Base-by-base conservation (phyloP, 2,113 vertebrate genomes). In the Chrysemys picta region DNA sequence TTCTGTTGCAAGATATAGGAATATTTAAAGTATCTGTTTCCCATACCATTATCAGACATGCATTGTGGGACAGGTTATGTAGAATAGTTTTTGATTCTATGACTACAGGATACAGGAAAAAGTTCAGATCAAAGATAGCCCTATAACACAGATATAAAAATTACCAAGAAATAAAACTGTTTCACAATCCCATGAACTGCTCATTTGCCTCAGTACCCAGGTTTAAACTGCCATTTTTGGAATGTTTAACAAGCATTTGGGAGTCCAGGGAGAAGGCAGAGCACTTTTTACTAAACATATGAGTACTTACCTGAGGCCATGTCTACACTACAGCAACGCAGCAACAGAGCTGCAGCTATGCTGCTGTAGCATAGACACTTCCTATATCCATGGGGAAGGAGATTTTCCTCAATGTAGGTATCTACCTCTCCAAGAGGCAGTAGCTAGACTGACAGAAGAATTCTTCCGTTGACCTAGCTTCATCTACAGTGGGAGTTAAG, bases 1-100 rank as follows among this genome's bases (percentile, higher is more conserved):
- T 90, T 80, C 82, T 84, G 9, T 69, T 96, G 86, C 78, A 88
- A 92, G 42, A 89, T 89, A 81, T 4, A 90, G 87, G 91, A 80
- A 88, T 50, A 35, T 54, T 50, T 79, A 90, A 72, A 90, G 47
- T 31, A 53, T 86, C 35, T 90, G 11, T 62, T 93, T 93, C 84
- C 47, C 85, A 87, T 2, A 45, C 45, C 82, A 78, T 90, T 84
- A 84, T 49, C 29, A 82, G 91, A 95, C 82, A 95, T 88, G 72
- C 86, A 85, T 22, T 72, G 62, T 24, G 90, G 35, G 45, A n/a
- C n/a, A 80, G 31, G 22, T 93, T 92, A 83, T 50, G 75, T 3
- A 85, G 89, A 91, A 88, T 1, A 88, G 24, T 88, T 92, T 93
- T 82, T 21, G 88, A 83, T 42, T 53, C 86, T 80, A 89, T 19